phyloP scores from a whole-genome alignment of 2,113 vertebrate genomes.

The Apus apus region DNA sequence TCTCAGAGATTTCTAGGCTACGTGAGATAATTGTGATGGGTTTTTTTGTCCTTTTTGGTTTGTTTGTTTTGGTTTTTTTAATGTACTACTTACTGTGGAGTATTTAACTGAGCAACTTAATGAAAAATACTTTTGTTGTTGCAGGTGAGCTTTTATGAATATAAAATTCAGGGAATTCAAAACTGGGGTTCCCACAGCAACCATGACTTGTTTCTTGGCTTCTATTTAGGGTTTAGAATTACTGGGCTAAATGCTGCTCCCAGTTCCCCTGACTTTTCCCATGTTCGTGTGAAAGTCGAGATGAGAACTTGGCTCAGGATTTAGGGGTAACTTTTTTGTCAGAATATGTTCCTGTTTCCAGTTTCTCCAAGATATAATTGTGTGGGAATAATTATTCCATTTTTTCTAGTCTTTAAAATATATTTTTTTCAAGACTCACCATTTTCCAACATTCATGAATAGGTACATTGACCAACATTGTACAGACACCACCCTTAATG shows the following conservation, averaged over 20 bases:
- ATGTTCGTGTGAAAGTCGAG: background rate
- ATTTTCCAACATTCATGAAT: background rate
- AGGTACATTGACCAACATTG: background rate
- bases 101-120: background rate
- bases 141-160: background rate
- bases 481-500: background rate
- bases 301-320: slow-evolving; percentile 26
- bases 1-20: background rate
- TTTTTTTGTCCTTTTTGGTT: too few relatives aligned
- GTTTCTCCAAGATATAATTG: background rate
- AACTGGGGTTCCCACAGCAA: slow-evolving; percentile 12
- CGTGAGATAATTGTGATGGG: background rate
- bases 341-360: background rate
- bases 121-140: background rate
- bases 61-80: background rate
- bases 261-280: slow-evolving; percentile 23
- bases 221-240: slow-evolving; percentile 13
- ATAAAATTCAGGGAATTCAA: slow-evolving; percentile 4
- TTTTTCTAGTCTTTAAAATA: background rate
- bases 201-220: background rate
- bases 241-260: slow-evolving; percentile 11
- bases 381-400: background rate
- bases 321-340: slow-evolving; percentile 1
- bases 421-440: background rate
- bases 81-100: background rate